Evolutionary conservation across 1,140 invertebrate genomes (phyloP).

Genomic region (Zaprionus ornatus): DNA sequence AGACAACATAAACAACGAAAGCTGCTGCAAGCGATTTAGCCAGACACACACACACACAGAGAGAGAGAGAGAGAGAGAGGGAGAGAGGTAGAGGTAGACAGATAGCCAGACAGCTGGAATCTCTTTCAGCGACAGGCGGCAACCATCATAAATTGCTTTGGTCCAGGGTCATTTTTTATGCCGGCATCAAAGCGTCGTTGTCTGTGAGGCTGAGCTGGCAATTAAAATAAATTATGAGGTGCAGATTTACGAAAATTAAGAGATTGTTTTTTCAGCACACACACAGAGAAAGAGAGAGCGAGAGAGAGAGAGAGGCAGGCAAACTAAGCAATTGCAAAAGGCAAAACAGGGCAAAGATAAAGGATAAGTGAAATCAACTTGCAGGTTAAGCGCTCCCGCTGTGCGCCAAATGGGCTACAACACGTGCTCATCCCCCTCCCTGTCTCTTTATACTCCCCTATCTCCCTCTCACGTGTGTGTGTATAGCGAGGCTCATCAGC

Average conservation of each 20-base stretch:
- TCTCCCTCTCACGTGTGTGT: conserved; percentile 2
- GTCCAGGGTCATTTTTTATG: conserved; percentile 71
- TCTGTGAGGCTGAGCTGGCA: conserved; percentile 56
- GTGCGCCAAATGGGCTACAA: conserved; percentile 30
- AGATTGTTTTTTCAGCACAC: conserved; percentile 69
- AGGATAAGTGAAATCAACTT: conserved; percentile 81
- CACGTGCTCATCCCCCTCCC: conserved; percentile 51
- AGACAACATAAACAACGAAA: conserved; percentile 75
- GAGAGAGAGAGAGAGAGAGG: neutral
- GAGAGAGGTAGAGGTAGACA: neutral
- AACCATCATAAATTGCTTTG: conserved; percentile 75
- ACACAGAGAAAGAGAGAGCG: conserved; percentile 36
- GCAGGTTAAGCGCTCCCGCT: conserved; percentile 64
- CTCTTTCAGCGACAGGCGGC: neutral
- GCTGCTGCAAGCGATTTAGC: conserved; percentile 1
- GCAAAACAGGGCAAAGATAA: conserved; percentile 37
- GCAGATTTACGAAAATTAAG: conserved; percentile 83
- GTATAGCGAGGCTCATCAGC: conserved; percentile 58
- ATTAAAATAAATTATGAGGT: conserved; percentile 84
- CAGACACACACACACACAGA: neutral
- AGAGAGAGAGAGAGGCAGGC: neutral
- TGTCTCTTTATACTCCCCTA: too few relatives aligned
- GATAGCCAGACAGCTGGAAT: neutral
- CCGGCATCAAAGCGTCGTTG: conserved; percentile 32
- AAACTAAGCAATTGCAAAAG: conserved; percentile 1